Evolutionary conservation across 2,113 vertebrate genomes (phyloP).

Genomic region (Labrus mixtus): DNA sequence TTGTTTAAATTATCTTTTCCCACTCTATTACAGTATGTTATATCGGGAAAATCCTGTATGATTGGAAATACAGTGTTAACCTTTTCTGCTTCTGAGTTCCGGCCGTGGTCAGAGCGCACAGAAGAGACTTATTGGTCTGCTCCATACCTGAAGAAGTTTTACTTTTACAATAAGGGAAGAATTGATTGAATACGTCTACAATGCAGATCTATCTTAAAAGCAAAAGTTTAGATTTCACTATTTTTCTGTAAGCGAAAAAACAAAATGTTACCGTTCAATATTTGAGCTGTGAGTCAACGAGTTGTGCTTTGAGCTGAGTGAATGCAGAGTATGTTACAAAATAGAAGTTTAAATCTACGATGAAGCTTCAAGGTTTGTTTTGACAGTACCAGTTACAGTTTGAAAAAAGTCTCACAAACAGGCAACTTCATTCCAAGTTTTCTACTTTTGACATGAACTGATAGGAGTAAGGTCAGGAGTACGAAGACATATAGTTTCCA

Average conservation of each 20-base stretch:
- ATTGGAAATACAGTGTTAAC: too few relatives aligned
- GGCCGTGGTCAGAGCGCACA: too few relatives aligned
- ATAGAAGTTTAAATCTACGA: conserved; percentile 26
- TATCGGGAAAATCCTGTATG: too few relatives aligned
- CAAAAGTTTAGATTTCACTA: conserved; percentile 1
- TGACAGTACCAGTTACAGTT: conserved; percentile 36
- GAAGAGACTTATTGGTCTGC: too few relatives aligned
- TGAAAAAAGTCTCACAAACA: conserved; percentile 1
- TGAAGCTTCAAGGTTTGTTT: conserved; percentile 45
- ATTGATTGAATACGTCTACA: background rate
- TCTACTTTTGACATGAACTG: conserved; percentile 14
- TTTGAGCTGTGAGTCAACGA: background rate
- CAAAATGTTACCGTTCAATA: background rate
- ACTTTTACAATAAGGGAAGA: background rate
- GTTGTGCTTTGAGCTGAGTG: background rate
- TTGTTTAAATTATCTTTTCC: too few relatives aligned
- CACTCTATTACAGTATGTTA: too few relatives aligned
- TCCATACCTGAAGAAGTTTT: background rate
- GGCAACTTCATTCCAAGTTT: conserved; percentile 44
- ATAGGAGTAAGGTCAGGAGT: background rate
- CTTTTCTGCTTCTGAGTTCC: too few relatives aligned
- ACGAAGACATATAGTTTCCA: background rate
- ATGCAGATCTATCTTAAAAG: background rate
- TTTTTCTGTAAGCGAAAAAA: background rate
- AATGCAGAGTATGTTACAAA: conserved; percentile 31